Conservation (phyloP, 2,797 vertebrate genomes). For the Hozukius guyotensis region DNA sequence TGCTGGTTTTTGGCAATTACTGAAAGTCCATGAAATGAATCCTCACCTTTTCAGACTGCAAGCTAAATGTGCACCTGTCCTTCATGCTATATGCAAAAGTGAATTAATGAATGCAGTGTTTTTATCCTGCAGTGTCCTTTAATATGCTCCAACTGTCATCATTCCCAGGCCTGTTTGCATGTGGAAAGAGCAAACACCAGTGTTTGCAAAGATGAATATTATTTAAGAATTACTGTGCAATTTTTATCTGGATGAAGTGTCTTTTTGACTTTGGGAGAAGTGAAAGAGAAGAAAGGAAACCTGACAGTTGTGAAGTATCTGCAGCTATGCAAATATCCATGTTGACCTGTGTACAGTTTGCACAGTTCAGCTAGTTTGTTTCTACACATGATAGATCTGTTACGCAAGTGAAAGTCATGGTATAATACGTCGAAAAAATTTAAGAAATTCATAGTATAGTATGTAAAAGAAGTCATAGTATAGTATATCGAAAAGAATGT, state of each 20-base stretch:
- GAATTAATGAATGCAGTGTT: constrained; percentile 17
- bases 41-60: background rate
- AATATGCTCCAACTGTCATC: background rate
- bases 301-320: background rate
- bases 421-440: too few species aligned
- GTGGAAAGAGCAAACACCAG: background rate
- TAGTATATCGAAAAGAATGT: too few species aligned
- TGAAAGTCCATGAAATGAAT: constrained; percentile 27
- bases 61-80: background rate
- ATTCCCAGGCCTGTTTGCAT: background rate
- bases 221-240: background rate
- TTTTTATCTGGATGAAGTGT: background rate
- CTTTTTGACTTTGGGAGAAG: background rate
- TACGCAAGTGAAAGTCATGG: too few species aligned
- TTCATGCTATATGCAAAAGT: background rate
- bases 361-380: background rate
- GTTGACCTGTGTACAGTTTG: background rate
- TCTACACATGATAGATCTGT: background rate
- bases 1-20: constrained; percentile 25
- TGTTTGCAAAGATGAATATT: background rate
- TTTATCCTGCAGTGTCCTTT: background rate
- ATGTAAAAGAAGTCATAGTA: too few species aligned
- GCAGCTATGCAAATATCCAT: background rate
- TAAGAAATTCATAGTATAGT: too few species aligned
- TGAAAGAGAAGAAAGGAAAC: background rate